Conservation (phyloP, 2,888 invertebrate genomes). For the Venusia cambrica region DNA sequence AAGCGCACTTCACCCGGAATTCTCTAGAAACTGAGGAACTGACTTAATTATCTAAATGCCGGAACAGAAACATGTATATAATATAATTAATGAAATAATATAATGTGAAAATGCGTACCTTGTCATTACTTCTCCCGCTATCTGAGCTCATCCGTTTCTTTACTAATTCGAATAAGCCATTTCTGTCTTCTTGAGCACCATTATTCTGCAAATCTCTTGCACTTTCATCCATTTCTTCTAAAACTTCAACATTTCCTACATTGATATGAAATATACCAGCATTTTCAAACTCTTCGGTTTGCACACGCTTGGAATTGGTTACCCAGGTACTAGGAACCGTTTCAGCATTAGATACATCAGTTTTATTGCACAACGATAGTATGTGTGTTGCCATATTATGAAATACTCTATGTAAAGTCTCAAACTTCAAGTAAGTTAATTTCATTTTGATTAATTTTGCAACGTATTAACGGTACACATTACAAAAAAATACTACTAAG, state of each 20-base stretch:
- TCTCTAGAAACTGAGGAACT: no score
- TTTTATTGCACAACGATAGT: conserved; percentile 21
- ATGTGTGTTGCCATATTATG: conserved; percentile 5
- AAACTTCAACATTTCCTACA: no score
- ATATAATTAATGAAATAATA: no score
- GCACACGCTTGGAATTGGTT: conserved; percentile 22
- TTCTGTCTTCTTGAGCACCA: conserved; percentile 4
- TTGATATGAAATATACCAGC: conserved; percentile 15
- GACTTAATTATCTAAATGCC: no score
- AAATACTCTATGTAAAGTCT: conserved; percentile 13
- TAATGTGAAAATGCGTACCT: no score
- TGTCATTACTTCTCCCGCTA: no score
- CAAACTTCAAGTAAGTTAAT: conserved; percentile 6
- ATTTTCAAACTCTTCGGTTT: conserved; percentile 23
- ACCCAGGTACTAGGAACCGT: conserved; percentile 40
- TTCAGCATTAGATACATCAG: conserved; percentile 33
- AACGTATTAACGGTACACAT: no score
- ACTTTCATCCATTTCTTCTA: no score
- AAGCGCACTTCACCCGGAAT: no score
- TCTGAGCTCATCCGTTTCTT: conserved; percentile 2
- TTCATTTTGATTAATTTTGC: no score
- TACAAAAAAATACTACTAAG: neutral
- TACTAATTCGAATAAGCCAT: conserved; percentile 6
- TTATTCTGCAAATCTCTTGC: no score
- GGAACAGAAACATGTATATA: no score